Conservation (phyloP, 2,888 invertebrate species). For the Teinopalpus imperialis region DNA sequence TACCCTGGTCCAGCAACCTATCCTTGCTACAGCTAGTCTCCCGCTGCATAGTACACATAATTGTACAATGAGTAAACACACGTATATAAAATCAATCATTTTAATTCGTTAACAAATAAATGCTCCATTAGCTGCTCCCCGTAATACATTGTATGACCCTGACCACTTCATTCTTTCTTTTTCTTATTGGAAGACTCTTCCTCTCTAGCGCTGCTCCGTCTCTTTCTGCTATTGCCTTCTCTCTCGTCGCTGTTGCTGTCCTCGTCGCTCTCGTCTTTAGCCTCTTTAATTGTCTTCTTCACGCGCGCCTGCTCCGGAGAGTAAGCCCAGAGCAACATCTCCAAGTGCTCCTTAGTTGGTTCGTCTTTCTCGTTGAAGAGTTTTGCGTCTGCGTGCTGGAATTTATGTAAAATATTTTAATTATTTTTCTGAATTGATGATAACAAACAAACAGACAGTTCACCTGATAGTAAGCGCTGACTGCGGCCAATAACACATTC, state of each 20-base stretch:
- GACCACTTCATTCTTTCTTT: slow-evolving; percentile 45
- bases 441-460: no score
- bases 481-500: no score
- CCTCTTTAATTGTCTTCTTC: slow-evolving; percentile 75
- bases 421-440: no score
- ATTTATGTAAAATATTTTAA: no score
- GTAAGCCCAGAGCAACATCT: slow-evolving; percentile 88
- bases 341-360: slow-evolving; percentile 85
- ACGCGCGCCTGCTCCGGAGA: slow-evolving; percentile 86
- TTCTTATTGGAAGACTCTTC: slow-evolving; percentile 58
- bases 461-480: no score
- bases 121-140: slow-evolving; percentile 21
- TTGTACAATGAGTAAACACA: no score
- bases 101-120: slow-evolving; percentile 28
- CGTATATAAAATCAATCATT: no score
- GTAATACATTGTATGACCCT: slow-evolving; percentile 20
- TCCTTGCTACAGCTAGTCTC: no score
- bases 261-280: slow-evolving; percentile 40
- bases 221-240: slow-evolving; percentile 43
- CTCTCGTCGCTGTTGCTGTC: slow-evolving; percentile 28
- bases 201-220: slow-evolving; percentile 49
- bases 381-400: slow-evolving; percentile 83
- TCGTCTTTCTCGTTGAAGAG: slow-evolving; percentile 84
- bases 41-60: no score
- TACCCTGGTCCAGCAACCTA: no score